Conservation (phyloP, 2,888 invertebrate species). For the Eutolmus rufibarbis region DNA sequence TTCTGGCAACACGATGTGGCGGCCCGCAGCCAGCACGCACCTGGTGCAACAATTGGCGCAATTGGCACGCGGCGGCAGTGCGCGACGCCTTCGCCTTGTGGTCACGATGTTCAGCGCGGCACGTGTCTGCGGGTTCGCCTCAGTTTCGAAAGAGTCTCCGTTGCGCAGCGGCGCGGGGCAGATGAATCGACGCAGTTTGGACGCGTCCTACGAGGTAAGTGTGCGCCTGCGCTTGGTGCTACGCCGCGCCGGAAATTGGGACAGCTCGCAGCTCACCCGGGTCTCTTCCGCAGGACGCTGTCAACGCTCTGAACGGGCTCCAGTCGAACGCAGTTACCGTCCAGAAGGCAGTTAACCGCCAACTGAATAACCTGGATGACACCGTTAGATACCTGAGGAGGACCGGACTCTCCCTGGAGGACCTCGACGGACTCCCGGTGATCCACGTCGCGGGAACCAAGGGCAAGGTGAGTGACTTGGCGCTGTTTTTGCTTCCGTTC, state of each 20-base stretch:
- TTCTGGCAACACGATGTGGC: background rate
- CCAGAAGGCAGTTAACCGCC: conserved; percentile 60
- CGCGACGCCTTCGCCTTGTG: background rate
- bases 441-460: conserved; percentile 98
- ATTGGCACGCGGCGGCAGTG: conserved; percentile 25
- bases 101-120: conserved; percentile 23
- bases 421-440: conserved; percentile 78
- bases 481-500: background rate
- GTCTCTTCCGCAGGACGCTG: conserved; percentile 68
- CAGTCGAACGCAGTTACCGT: conserved; percentile 76
- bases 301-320: conserved; percentile 72
- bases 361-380: conserved; percentile 62
- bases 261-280: background rate
- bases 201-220: conserved; percentile 20
- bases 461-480: conserved; percentile 75
- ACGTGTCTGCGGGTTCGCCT: background rate
- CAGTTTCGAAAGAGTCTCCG: background rate
- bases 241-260: background rate
- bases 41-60: conserved; percentile 30
- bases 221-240: background rate
- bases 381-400: conserved; percentile 69
- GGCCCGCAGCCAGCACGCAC: background rate
- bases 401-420: conserved; percentile 70
- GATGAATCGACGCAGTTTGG: background rate
- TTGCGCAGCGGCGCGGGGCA: background rate